Conservation (phyloP, 2,113 vertebrate genomes). For the Peromyscus maniculatus region DNA sequence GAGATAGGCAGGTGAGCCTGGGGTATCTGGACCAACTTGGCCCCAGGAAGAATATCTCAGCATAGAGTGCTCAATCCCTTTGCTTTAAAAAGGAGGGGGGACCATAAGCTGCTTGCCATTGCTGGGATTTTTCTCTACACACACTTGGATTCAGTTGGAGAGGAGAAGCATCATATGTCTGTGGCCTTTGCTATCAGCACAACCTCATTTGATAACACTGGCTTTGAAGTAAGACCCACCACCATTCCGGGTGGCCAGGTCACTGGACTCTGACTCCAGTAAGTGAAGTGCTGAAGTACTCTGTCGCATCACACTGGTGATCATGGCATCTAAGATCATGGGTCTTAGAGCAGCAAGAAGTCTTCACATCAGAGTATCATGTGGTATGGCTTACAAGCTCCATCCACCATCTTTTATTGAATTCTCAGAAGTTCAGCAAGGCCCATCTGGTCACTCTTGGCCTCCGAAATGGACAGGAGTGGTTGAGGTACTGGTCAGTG, state of each 20-base stretch:
- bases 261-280: neutral
- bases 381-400: neutral
- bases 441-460: neutral
- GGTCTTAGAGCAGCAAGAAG: neutral
- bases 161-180: neutral
- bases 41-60: neutral
- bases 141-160: no score
- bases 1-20: neutral
- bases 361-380: neutral
- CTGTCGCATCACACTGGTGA: neutral
- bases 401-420: neutral
- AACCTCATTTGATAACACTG: neutral
- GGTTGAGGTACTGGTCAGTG: neutral
- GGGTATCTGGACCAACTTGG: neutral
- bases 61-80: neutral
- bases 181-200: neutral
- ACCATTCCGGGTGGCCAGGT: neutral
- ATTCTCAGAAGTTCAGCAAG: neutral
- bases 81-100: neutral
- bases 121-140: neutral
- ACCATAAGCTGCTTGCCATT: neutral
- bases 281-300: neutral
- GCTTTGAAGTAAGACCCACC: neutral
- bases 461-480: neutral
- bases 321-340: neutral